Conservation (phyloP, 2,888 invertebrate species). For the Lithodes maja region DNA sequence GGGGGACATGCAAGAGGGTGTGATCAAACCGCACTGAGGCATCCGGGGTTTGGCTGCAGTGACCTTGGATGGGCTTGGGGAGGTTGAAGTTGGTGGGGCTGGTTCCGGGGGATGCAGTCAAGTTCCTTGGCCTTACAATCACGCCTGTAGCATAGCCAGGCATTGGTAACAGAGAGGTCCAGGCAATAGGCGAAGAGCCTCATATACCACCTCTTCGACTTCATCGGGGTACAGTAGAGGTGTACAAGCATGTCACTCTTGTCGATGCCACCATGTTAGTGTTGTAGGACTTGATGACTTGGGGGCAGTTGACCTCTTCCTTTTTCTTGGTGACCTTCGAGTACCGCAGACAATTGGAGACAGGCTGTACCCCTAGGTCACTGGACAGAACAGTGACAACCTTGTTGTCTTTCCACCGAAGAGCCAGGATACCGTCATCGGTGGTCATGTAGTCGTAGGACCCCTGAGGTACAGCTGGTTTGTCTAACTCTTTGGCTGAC, state of each 20-base stretch:
- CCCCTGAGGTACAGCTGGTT: conserved; percentile 25
- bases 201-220: no score
- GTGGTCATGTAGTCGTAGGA: conserved; percentile 10
- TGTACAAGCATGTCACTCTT: no score
- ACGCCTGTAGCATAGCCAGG: no score
- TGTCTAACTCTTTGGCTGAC: conserved; percentile 24
- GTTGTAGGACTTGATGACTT: conserved; percentile 25
- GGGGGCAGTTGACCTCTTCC: conserved; percentile 22
- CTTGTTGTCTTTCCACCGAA: no score
- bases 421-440: no score
- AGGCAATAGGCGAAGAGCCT: conserved; percentile 27
- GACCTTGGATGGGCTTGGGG: conserved; percentile 9
- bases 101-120: neutral
- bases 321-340: conserved; percentile 15
- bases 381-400: no score
- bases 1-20: conserved; percentile 12
- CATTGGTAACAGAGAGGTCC: conserved; percentile 30
- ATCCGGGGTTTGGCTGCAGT: conserved; percentile 5
- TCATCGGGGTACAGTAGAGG: no score
- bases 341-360: conserved; percentile 9
- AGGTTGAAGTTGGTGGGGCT: neutral
- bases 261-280: conserved; percentile 30
- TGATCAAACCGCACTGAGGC: conserved; percentile 20
- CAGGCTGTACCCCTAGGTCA: conserved; percentile 30
- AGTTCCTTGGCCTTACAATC: conserved; percentile 18